Percentiles rank a stretch among this genome's conserved stretches.
These are phyloP conservation scores for Aspidiotus destructor DNA, from an alignment of 2,888 invertebrate genomes.

Conservation along the genomic window DNA sequence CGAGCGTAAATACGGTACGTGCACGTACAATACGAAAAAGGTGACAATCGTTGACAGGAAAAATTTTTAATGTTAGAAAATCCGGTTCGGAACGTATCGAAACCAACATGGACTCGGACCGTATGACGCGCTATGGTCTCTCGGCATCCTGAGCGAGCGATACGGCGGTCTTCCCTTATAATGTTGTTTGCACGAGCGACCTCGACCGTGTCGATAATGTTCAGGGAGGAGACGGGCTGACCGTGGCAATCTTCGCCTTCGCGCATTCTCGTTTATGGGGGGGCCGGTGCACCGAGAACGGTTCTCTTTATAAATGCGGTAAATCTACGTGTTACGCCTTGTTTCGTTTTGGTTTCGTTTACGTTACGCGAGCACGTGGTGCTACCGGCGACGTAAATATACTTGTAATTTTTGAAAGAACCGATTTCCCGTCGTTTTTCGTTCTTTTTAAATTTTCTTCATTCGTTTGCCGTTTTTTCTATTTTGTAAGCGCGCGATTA, in stretches of 20 bases:
- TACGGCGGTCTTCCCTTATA: conserved; percentile 4
- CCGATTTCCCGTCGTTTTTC: conserved; percentile 2
- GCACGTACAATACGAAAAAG: too few species aligned
- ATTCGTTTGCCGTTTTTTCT: background rate
- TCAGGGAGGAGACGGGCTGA: conserved; percentile 23
- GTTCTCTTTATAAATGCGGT: conserved; percentile 23
- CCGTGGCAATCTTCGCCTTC: conserved; percentile 21
- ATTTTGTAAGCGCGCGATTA: background rate
- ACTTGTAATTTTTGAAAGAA: conserved; percentile 36
- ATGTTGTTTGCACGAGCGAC: conserved; percentile 5
- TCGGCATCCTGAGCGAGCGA: background rate
- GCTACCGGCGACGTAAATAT: conserved; percentile 36
- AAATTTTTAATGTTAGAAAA: too few species aligned
- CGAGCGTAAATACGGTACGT: too few species aligned
- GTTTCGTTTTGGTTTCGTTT: conserved; percentile 24
- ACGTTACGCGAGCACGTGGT: conserved; percentile 30
- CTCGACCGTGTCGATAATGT: conserved; percentile 25
- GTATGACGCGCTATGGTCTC: too few species aligned
- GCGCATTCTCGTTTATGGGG: conserved; percentile 27
- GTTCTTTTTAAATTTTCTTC: conserved; percentile 17
- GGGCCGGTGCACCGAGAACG: conserved; percentile 22
- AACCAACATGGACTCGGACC: too few species aligned
- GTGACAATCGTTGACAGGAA: too few species aligned
- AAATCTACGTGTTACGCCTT: conserved; percentile 25
- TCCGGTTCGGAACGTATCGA: too few species aligned